Conservation (phyloP, 2,797 vertebrate genomes). For the Ptychobarbus kaznakovi region DNA sequence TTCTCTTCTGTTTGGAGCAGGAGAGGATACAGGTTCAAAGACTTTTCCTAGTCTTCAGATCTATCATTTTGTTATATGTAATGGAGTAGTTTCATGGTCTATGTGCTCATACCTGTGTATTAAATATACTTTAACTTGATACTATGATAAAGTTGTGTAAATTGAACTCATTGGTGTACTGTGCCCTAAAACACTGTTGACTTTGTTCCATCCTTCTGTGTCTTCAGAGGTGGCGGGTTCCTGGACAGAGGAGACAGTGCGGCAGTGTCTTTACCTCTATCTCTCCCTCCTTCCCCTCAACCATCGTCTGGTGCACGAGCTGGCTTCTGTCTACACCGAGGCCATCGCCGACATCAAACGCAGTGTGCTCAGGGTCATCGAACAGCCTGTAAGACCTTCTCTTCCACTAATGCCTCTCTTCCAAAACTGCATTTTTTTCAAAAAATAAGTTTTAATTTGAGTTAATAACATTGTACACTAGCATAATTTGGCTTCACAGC, state of each 20-base stretch:
- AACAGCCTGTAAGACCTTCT: constrained; percentile 84
- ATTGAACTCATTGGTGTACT: neutral
- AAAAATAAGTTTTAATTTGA: too few relatives aligned
- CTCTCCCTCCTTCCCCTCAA: constrained; percentile 92
- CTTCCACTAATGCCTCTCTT: neutral
- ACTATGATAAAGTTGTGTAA: neutral
- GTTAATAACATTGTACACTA: neutral
- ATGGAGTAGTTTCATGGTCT: neutral
- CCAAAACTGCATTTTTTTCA: neutral
- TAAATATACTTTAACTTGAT: too few relatives aligned
- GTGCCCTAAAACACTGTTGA: neutral
- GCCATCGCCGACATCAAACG: constrained; percentile 97
- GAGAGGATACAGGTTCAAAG: constrained; percentile 90
- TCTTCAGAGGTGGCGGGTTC: constrained; percentile 90
- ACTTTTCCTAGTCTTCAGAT: neutral
- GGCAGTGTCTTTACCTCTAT: constrained; percentile 95
- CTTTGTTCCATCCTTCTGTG: neutral
- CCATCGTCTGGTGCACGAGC: constrained; percentile 92
- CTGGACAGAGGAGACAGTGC: constrained; percentile 94
- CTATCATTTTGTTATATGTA: neutral
- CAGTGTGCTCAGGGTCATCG: constrained; percentile 90
- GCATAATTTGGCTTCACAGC: neutral
- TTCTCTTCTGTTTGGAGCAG: constrained; percentile 90
- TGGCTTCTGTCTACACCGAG: constrained; percentile 94
- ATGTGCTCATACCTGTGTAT: neutral